Percentiles rank a stretch among this genome's conserved stretches.
Evolutionary conservation across 2,797 vertebrate species (phyloP).

Genomic region (Mus minutoides): DNA sequence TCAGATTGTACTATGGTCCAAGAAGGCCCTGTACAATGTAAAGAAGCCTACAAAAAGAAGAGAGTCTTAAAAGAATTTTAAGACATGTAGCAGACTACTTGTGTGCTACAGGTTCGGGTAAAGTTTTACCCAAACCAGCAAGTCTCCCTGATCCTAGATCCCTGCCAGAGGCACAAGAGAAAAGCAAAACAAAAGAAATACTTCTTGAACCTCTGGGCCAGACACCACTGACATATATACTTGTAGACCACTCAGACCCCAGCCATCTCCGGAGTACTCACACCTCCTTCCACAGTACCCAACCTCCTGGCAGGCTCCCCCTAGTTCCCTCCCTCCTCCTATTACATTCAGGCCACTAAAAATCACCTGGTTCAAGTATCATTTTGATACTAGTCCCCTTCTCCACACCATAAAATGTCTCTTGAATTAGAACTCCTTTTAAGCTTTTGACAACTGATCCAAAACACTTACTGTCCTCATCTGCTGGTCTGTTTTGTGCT

Average conservation of each 20-base stretch:
- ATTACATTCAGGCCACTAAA: neutral
- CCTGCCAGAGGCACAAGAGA: neutral
- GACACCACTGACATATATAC: neutral
- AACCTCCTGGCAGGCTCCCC: neutral
- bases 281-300: accelerated
- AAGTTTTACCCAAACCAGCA: neutral
- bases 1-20: neutral
- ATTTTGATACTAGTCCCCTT: slow-evolving; percentile 52
- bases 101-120: too few species aligned
- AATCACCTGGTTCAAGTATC: slow-evolving; percentile 60
- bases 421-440: slow-evolving; percentile 66
- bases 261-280: accelerated
- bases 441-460: slow-evolving; percentile 61
- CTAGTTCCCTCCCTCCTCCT: neutral
- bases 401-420: slow-evolving; percentile 52
- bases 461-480: slow-evolving; percentile 53
- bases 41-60: neutral
- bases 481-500: slow-evolving; percentile 56
- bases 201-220: neutral
- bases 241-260: neutral
- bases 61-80: slow-evolving; percentile 1
- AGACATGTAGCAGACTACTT: too few species aligned
- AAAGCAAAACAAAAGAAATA: neutral
- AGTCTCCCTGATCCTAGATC: neutral
- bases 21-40: neutral